Base-by-base conservation (phyloP, 2,797 vertebrate species). In the Nyctibius grandis region DNA sequence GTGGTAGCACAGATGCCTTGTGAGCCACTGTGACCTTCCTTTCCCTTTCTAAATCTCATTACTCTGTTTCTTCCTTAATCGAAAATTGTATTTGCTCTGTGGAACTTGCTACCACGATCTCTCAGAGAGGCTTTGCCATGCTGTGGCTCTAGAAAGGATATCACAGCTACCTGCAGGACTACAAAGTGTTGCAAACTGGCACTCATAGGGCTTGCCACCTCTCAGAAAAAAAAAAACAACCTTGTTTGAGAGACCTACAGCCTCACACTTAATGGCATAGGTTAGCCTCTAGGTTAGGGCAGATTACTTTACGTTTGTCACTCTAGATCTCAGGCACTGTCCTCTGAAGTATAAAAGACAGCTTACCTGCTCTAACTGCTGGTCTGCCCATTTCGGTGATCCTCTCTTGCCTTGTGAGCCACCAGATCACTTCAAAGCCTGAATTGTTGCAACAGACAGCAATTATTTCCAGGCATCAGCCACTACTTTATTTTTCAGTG, bases 41-140 rank as follows among this genome's bases (percentile, higher is more conserved):
- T 95, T 96, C 91, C 84, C 69, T 96, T 91, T 96, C 59, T 96
- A 64, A 80, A 80, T 34, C 36, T 83, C 48, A 60, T 57, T 82
- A 50, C 21, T 48, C 1, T 33, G 79, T 88, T 75, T 69, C 38
- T 95, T 93, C 33, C 59, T 65, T 28, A 34, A 45, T 40, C 19
- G 23, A 60, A 85, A 74, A 45, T 21, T 36, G 33, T 36, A 51
- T 56, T 56, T 64, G 33, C 8, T 67, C 21, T 31, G 4, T 78
- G 42, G 33, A 89, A 51, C 31, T 65, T 40, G 9, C 14, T 91
- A 18, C 12, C 22, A 20, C 11, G 38, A 74, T 21, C 16, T 54
- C 31, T 91, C 22, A 48, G 56, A 80, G 31, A 22, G n/a, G 12
- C 12, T 10, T 73, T 36, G 8, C 7, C 26, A 6, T 16, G 10